Evolutionary conservation across 2,888 invertebrate species (phyloP).

Genomic region (Dryococelus australis): DNA sequence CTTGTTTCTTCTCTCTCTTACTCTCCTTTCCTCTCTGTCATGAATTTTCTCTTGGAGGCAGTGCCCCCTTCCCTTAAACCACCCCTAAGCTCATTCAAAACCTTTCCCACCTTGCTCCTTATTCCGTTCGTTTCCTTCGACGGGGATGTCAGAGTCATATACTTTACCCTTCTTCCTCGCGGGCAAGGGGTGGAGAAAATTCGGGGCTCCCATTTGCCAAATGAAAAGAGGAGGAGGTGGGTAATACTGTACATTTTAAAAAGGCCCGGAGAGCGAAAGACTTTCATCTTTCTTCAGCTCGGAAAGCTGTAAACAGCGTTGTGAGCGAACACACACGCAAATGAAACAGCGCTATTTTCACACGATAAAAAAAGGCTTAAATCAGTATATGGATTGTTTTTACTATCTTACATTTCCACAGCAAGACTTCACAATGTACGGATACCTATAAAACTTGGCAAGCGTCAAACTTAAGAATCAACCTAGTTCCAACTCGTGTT

Average conservation of each 20-base stretch:
- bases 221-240: background rate
- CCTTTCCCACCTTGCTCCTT: background rate
- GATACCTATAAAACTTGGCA: too few species aligned
- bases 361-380: background rate
- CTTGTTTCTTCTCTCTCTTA: background rate
- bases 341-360: background rate
- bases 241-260: background rate
- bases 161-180: background rate
- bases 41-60: background rate
- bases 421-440: too few species aligned
- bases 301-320: background rate
- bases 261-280: background rate
- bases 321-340: background rate
- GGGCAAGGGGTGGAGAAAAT: background rate
- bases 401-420: background rate
- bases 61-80: background rate
- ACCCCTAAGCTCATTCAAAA: background rate
- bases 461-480: too few species aligned
- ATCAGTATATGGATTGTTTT: background rate
- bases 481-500: too few species aligned
- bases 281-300: slow-evolving; percentile 4
- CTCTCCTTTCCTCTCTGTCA: background rate
- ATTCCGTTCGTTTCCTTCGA: background rate
- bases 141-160: background rate
- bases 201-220: background rate